phyloP scores from a whole-genome alignment of 1,140 invertebrate genomes.

The Copidosoma floridanum region DNA sequence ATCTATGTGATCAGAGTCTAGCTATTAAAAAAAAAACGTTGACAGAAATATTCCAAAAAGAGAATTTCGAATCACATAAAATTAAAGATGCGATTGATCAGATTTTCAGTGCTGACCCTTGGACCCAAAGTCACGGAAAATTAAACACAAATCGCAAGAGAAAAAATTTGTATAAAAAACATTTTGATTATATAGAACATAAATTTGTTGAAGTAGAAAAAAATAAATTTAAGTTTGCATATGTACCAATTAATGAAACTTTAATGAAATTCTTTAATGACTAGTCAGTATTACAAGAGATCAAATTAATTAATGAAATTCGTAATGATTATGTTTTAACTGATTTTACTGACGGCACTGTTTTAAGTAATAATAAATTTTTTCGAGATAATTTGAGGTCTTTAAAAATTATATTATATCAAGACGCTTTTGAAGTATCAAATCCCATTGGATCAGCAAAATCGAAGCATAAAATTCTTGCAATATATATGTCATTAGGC shows the following conservation, averaged over 20 bases:
- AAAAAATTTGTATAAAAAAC: slow-evolving; percentile 31
- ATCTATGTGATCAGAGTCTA: not conserved
- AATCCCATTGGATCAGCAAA: slow-evolving; percentile 34
- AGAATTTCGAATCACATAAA: not conserved
- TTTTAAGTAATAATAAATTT: slow-evolving; percentile 27
- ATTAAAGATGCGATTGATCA: not conserved
- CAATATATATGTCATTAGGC: slow-evolving; percentile 33
- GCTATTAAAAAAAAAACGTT: slow-evolving; percentile 5
- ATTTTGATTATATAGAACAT: slow-evolving; percentile 31
- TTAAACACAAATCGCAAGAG: slow-evolving; percentile 3
- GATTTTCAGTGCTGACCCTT: slow-evolving; percentile 2
- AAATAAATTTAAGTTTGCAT: slow-evolving; percentile 30
- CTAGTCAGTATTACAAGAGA: slow-evolving; percentile 14
- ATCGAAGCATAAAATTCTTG: slow-evolving; percentile 36
- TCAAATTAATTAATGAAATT: too few relatives aligned
- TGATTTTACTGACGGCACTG: slow-evolving; percentile 18
- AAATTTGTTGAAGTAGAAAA: not conserved
- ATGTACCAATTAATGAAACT: slow-evolving; percentile 15
- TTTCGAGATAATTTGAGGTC: slow-evolving; percentile 27
- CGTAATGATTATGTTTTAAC: not conserved
- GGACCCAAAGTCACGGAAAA: not conserved
- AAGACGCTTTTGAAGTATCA: slow-evolving; percentile 39
- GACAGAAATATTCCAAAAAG: slow-evolving; percentile 1
- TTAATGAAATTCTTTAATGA: slow-evolving; percentile 31
- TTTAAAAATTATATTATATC: slow-evolving; percentile 33